Evolutionary conservation across 2,113 vertebrate species (phyloP).

Genomic region (Hiodon alosoides): DNA sequence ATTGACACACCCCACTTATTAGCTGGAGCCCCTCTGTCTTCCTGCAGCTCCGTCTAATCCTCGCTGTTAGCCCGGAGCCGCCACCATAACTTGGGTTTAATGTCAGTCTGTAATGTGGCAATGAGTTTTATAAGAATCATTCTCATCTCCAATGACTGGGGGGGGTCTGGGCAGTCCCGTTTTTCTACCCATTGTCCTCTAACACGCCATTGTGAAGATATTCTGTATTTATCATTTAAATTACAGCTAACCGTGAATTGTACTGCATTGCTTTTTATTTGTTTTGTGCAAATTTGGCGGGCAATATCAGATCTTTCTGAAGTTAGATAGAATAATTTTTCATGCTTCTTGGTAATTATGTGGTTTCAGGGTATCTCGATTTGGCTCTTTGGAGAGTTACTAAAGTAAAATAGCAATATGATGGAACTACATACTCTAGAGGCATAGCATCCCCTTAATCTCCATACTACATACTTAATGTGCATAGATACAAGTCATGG

Average conservation of each 20-base stretch:
- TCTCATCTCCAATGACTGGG: no score
- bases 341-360: conserved; percentile 1
- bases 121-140: no score
- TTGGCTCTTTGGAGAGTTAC: conserved; percentile 5
- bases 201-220: no score
- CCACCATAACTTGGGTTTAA: conserved; percentile 5
- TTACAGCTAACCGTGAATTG: no score
- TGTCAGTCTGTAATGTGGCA: conserved; percentile 5
- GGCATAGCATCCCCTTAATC: conserved; percentile 19
- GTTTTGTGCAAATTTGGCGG: neutral
- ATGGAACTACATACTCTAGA: conserved; percentile 22
- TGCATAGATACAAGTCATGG: conserved; percentile 53
- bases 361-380: conserved; percentile 16
- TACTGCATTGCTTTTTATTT: neutral
- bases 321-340: conserved; percentile 1
- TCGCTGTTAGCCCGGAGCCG: neutral
- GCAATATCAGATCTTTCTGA: neutral
- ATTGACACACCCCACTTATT: neutral
- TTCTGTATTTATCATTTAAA: no score
- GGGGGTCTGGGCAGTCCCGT: no score
- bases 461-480: conserved; percentile 35
- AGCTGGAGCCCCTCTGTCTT: neutral
- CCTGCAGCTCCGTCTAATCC: neutral
- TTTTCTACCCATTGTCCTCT: no score
- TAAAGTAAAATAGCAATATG: conserved; percentile 9